A percentile compares a stretch with the other conserved stretches of the same genome.
These are phyloP conservation scores for Herpailurus yagouaroundi DNA, from an alignment of 2,113 vertebrate genomes.

Conservation along the genomic window DNA sequence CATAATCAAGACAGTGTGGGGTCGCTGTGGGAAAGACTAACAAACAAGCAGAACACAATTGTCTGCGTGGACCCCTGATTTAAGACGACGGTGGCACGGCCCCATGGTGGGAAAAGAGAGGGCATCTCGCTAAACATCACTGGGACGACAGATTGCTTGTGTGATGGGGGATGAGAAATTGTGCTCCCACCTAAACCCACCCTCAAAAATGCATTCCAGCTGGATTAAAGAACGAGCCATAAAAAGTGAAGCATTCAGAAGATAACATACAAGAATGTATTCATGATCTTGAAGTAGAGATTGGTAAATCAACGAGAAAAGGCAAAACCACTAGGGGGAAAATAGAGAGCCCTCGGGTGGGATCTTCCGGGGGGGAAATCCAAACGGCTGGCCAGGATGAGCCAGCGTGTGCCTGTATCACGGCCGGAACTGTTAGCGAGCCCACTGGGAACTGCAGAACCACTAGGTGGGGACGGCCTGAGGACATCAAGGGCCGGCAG, in stretches of 20 bases:
- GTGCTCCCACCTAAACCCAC: background rate
- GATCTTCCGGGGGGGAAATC: background rate
- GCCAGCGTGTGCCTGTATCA: accelerated
- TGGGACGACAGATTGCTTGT: background rate
- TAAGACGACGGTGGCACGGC: background rate
- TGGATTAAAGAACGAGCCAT: accelerated
- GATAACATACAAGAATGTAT: background rate
- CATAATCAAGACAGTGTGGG: accelerated
- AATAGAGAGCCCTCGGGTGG: background rate
- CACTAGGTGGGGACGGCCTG: background rate
- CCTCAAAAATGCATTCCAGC: background rate
- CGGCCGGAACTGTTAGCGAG: background rate
- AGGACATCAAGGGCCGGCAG: background rate
- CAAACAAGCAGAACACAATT: accelerated
- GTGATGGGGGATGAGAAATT: accelerated
- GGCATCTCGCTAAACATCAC: accelerated
- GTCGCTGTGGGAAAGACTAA: accelerated
- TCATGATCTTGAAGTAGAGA: background rate
- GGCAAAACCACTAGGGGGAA: background rate
- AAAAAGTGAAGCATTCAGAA: background rate
- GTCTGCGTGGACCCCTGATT: accelerated
- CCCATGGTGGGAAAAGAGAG: accelerated
- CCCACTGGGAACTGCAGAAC: accelerated
- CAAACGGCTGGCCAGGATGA: accelerated
- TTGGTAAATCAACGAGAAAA: background rate